These are phyloP conservation scores for Prorops nasuta DNA, from an alignment of 1,140 invertebrate genomes.

Conservation along the genomic window DNA sequence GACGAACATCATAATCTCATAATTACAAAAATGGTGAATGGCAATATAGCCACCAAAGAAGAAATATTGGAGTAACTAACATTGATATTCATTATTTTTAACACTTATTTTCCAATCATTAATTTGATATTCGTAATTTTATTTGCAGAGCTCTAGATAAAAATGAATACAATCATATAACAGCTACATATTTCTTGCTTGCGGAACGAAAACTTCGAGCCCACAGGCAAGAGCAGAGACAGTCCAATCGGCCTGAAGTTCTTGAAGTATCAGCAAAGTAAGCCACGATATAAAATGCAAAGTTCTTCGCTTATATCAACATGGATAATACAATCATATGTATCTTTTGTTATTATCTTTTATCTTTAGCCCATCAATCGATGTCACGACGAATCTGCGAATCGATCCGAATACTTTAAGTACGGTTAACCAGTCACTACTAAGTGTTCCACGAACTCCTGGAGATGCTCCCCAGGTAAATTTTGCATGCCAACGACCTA, in stretches of 20 bases:
- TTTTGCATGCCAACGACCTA: constrained; percentile 12
- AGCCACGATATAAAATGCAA: too few species aligned
- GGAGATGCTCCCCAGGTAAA: constrained; percentile 64
- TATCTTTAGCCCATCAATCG: constrained; percentile 24
- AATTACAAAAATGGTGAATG: constrained; percentile 94
- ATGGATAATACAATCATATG: background rate
- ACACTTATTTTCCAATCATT: background rate
- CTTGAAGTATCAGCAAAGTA: constrained; percentile 43
- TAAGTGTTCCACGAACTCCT: constrained; percentile 62
- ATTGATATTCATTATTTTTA: background rate
- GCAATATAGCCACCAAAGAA: constrained; percentile 90
- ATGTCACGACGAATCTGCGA: constrained; percentile 40
- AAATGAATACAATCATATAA: constrained; percentile 97
- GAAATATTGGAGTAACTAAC: constrained; percentile 81
- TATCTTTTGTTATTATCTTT: constrained; percentile 6
- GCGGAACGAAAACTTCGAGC: constrained; percentile 87
- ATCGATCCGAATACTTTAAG: constrained; percentile 51
- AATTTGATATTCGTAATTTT: background rate
- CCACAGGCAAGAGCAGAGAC: constrained; percentile 64
- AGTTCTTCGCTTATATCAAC: background rate
- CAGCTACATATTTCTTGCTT: constrained; percentile 96
- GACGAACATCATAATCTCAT: constrained; percentile 91
- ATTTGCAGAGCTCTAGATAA: constrained; percentile 81
- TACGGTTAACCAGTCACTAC: constrained; percentile 51
- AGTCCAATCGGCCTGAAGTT: constrained; percentile 47